phyloP scores from a whole-genome alignment of 2,113 vertebrate species.

The Colaptes auratus region DNA sequence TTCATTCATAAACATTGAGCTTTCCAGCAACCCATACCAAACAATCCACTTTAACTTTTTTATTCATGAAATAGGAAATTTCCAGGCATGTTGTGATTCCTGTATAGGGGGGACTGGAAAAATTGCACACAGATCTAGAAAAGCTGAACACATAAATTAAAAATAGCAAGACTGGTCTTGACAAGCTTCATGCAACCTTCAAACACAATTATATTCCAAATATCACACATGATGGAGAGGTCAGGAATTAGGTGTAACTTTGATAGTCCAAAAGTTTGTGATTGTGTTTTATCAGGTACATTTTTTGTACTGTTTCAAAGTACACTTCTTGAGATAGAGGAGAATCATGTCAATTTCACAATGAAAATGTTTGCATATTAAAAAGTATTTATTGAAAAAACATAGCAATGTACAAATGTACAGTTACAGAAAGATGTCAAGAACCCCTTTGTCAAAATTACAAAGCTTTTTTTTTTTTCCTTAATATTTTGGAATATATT shows the following conservation, averaged over 20 bases:
- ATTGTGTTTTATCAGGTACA: not conserved
- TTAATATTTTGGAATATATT: not conserved
- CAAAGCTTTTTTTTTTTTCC: rapidly evolving
- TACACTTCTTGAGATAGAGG: not conserved
- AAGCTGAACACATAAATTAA: not conserved
- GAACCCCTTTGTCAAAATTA: not conserved
- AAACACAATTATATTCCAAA: not conserved
- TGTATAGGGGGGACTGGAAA: not conserved
- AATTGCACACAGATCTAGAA: not conserved
- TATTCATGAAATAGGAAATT: not conserved
- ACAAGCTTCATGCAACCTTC: not conserved
- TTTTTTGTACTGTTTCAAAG: not conserved
- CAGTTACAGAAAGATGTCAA: not conserved
- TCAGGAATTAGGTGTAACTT: rapidly evolving
- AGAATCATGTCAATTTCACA: not conserved
- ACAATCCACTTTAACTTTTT: not conserved
- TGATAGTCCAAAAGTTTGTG: not conserved
- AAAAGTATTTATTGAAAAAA: not conserved
- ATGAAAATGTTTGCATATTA: not conserved
- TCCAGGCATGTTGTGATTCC: not conserved
- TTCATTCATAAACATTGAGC: not conserved
- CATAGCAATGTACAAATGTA: rapidly evolving
- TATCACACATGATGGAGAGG: not conserved
- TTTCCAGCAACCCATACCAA: rapidly evolving
- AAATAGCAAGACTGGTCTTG: not conserved